Evolutionary conservation across 2,113 vertebrate genomes (phyloP), one percentile per base, ranked within the genome.

Genomic region (Scophthalmus maximus): DNA sequence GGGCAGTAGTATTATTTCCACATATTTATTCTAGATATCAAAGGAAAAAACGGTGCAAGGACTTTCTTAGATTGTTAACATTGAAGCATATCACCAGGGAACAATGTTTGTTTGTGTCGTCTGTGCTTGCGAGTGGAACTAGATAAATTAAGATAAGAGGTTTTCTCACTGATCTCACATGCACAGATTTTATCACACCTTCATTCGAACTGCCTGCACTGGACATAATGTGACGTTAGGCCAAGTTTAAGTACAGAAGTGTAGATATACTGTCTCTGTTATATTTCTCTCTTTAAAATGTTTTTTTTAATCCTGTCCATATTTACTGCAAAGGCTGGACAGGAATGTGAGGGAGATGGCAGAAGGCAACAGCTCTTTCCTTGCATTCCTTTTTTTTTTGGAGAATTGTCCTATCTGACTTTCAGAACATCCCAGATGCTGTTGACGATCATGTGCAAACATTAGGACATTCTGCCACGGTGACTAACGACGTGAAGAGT

Each of bases 391-490:
- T 59, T 47, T 66, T n/a, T n/a, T n/a, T n/a, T n/a, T n/a, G n/a
- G n/a, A n/a, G n/a, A n/a, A n/a, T n/a, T n/a, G n/a, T n/a, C n/a
- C n/a, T n/a, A n/a, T n/a, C n/a, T n/a, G n/a, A n/a, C 65, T 58
- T 56, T 38, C 11, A 61, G 34, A 32, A 68, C 62, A 34, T 44
- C 23, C 8, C 27, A 74, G 26, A 61, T 25, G 36, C 44, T 32
- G 38, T 1, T 38, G 22, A 76, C 30, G 32, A 57, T 6, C 12
- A 12, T 26, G 40, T 55, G 12, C 49, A 78, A 70, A 70, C 60
- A 62, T 59, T 50, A 30, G 49, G 47, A 78, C 55, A 68, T 59
- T 27, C 18, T 51, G 38, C 50, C 5, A 3, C 42, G 49, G 42
- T 30, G 32, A 76, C 40, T 32, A 29, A 17, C 30, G 56, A 55